A percentile compares a stretch with the other conserved stretches of the same genome.
These are phyloP conservation scores for Trematomus loennbergii DNA, from an alignment of 2,113 vertebrate genomes.

Conservation along the genomic window DNA sequence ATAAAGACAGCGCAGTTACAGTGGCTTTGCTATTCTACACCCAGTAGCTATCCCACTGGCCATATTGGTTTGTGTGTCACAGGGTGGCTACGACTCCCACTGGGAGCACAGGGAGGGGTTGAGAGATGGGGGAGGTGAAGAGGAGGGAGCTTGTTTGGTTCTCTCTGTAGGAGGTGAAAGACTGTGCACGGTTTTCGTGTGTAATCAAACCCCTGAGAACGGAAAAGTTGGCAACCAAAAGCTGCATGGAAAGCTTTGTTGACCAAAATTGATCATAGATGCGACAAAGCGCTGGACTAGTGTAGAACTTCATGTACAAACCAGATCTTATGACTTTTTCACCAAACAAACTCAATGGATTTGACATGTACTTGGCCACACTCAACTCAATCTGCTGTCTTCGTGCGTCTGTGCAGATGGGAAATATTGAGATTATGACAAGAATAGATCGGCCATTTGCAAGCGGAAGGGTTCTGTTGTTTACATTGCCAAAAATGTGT, in stretches of 20 bases:
- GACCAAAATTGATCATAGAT: constrained; percentile 27
- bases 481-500: constrained; percentile 55
- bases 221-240: constrained; percentile 50
- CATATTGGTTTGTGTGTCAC: constrained; percentile 62
- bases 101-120: constrained; percentile 70
- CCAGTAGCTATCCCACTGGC: constrained; percentile 74
- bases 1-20: constrained; percentile 78
- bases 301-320: neutral
- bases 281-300: neutral
- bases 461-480: constrained; percentile 40
- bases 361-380: constrained; percentile 27
- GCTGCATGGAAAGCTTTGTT: constrained; percentile 37
- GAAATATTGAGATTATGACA: constrained; percentile 55
- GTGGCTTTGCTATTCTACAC: constrained; percentile 79
- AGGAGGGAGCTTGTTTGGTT: constrained; percentile 62
- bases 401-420: constrained; percentile 39
- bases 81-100: constrained; percentile 70
- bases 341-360: neutral
- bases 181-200: constrained; percentile 58
- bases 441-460: constrained; percentile 54
- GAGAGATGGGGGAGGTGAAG: constrained; percentile 59
- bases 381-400: constrained; percentile 38
- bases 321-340: neutral
- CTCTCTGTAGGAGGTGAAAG: constrained; percentile 66
- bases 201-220: constrained; percentile 83